Evolutionary conservation across 2,888 invertebrate genomes (phyloP).

Genomic region (Acronicta psi): DNA sequence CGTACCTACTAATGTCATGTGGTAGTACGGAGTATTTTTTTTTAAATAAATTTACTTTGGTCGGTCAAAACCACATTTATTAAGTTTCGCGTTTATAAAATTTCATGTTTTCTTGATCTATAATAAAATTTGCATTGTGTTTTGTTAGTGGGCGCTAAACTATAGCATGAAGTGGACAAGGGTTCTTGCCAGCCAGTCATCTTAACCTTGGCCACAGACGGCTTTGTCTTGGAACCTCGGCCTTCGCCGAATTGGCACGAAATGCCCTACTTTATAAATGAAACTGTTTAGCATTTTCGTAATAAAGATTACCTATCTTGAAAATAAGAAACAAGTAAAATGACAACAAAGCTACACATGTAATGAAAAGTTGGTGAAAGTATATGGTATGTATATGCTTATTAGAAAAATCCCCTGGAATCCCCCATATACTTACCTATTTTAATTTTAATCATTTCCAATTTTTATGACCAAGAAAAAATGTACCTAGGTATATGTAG

Average conservation of each 20-base stretch:
- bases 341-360: background rate
- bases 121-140: background rate
- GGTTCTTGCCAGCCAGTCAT: conserved; percentile 39
- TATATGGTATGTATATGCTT: too few relatives aligned
- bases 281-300: conserved; percentile 25
- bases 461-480: too few relatives aligned
- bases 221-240: conserved; percentile 48
- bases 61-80: too few relatives aligned
- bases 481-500: too few relatives aligned
- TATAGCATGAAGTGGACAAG: conserved; percentile 36
- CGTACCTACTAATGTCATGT: too few relatives aligned
- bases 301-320: conserved; percentile 5
- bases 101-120: too few relatives aligned
- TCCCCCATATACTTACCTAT: too few relatives aligned
- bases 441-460: too few relatives aligned
- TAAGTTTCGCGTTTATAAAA: too few relatives aligned
- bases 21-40: too few relatives aligned
- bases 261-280: conserved; percentile 31
- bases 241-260: conserved; percentile 45
- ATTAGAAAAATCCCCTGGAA: too few relatives aligned
- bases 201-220: conserved; percentile 47
- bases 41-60: too few relatives aligned
- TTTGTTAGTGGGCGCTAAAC: conserved; percentile 22
- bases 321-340: background rate
- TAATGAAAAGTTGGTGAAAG: background rate